Evolutionary conservation across 1,140 invertebrate species (phyloP), one percentile per base, ranked within the genome.

Genomic region (Harlomillsia oculata): DNA sequence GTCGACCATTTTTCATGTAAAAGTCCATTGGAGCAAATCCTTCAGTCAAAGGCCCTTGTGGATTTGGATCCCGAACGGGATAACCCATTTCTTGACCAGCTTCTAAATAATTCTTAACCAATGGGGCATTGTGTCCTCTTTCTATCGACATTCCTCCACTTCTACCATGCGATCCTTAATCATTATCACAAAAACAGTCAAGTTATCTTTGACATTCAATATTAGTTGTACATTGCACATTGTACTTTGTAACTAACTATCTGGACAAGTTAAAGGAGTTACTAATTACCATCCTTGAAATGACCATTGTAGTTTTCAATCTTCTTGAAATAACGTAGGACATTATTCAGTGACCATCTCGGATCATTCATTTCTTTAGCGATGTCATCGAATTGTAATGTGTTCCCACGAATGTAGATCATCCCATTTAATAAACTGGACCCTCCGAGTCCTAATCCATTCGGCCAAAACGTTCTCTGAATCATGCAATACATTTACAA

Each of bases 391-490:
- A 56, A 56, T 2, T 46, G 36, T 49, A 49, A 46, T 39, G 43
- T 43, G 6, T 49, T 43, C 34, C 80, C 80, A 3, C 54, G 30
- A 0, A 56, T 11, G 25, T 49, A 49, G 20, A 46, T 36, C 0
- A 46, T 20, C 5, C 23, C 45, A 28, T 50, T 56, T 11, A 56
- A 21, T 23, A 56, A 21, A 18, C 44, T 49, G 25, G 44, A 49
- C 11, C 54, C 54, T 8, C 54, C 54, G 18, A 56, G 25, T 2
- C 43, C 43, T 50, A 49, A 49, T 9, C 54, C 54, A 25, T 28
- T 26, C 3, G 44, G 28, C 54, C 54, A 56, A 28, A 41, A 29
- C 0, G 43, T 25, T 11, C 48, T 28, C 46, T 56, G n/a, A 26
- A 3, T 34, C 32, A 11, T 41, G 8, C 13, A n/a, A 41, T 41